These are phyloP conservation scores for Lepidurus arcticus DNA, from an alignment of 1,140 invertebrate genomes.

Conservation along the genomic window DNA sequence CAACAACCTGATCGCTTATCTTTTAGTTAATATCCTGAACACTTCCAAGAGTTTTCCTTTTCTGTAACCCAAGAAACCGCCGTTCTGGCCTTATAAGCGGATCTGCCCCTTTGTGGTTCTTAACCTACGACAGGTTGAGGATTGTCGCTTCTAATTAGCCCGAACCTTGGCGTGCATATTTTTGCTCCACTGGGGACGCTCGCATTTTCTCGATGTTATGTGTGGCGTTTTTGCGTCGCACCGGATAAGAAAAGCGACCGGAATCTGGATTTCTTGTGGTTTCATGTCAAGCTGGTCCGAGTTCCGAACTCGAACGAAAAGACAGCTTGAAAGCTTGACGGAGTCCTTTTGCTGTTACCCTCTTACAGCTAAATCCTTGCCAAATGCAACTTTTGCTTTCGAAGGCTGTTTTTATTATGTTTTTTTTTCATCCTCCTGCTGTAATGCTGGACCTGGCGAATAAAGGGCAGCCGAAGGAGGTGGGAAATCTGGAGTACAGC, in stretches of 20 bases:
- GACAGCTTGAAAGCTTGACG: background rate
- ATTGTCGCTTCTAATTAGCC: background rate
- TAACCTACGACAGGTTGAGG: background rate
- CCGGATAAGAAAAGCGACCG: background rate
- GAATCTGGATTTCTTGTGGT: background rate
- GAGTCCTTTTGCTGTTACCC: background rate
- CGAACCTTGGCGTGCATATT: background rate
- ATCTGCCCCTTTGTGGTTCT: background rate
- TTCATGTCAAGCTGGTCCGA: constrained; percentile 1
- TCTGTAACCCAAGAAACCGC: background rate
- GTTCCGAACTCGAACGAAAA: background rate
- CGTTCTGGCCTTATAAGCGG: background rate
- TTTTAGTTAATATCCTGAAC: background rate
- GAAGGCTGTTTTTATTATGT: background rate
- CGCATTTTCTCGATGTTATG: background rate
- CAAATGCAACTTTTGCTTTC: background rate
- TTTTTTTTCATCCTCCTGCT: background rate
- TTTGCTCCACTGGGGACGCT: background rate
- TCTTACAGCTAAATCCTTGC: constrained; percentile 10
- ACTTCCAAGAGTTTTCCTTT: background rate
- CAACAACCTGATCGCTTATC: background rate
- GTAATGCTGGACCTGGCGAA: background rate
- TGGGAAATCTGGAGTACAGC: background rate
- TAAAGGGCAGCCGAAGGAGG: background rate
- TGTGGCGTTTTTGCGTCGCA: background rate